A percentile compares a stretch with the other conserved stretches of the same genome.
Evolutionary conservation across 2,888 invertebrate genomes (phyloP).

Genomic region (Caradrina kadenii): DNA sequence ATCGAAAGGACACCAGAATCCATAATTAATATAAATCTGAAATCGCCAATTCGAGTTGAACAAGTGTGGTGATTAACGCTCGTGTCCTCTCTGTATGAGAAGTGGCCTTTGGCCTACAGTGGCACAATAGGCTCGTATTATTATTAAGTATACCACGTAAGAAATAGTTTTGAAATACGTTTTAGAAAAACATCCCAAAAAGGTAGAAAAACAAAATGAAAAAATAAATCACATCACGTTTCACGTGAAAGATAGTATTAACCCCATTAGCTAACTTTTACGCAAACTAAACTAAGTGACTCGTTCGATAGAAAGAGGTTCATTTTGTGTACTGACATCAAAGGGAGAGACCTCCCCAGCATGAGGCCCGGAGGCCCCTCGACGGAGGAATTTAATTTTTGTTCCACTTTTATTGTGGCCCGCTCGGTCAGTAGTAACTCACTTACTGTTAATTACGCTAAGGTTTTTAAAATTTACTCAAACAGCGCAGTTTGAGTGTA

Average conservation of each 20-base stretch:
- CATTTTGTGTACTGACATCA: constrained; percentile 81
- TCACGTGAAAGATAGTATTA: constrained; percentile 21
- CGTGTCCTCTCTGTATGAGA: too few species aligned
- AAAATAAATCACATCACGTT: constrained; percentile 6
- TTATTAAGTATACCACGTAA: too few species aligned
- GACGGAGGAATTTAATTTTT: constrained; percentile 84
- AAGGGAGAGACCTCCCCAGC: constrained; percentile 75
- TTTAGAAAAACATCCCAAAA: background rate
- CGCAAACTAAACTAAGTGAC: constrained; percentile 66
- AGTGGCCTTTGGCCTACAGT: too few species aligned
- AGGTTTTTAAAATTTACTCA: constrained; percentile 80
- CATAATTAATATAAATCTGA: too few species aligned
- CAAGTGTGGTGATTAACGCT: too few species aligned
- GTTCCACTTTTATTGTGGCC: constrained; percentile 75
- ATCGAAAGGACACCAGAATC: too few species aligned
- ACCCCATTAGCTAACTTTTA: constrained; percentile 47
- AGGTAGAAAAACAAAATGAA: background rate
- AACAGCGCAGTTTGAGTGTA: constrained; percentile 63
- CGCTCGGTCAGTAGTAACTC: constrained; percentile 63
- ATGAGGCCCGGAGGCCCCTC: constrained; percentile 30
- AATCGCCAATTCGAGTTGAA: too few species aligned
- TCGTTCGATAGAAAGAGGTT: constrained; percentile 71
- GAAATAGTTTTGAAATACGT: too few species aligned
- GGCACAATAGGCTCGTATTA: too few species aligned
- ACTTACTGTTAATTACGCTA: constrained; percentile 65